phyloP scores from a whole-genome alignment of 2,888 invertebrate genomes.

The Drosophila meridiana region DNA sequence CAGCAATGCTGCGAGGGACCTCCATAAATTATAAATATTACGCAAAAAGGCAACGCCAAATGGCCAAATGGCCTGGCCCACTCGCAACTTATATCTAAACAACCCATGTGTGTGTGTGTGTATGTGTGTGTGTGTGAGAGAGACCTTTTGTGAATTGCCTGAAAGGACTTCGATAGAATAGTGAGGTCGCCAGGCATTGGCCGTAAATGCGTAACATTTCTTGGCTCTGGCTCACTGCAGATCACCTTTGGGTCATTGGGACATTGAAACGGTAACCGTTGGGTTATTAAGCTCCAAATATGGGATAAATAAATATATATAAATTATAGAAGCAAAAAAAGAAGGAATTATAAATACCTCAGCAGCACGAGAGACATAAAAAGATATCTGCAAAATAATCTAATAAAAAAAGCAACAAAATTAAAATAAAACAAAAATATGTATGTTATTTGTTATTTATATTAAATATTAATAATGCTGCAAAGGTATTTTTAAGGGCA shows the following conservation, averaged over 20 bases:
- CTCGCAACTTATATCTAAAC: conserved; percentile 51
- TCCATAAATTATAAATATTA: conserved; percentile 71
- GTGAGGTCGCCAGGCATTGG: conserved; percentile 47
- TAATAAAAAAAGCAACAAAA: background rate
- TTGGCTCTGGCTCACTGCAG: conserved; percentile 17
- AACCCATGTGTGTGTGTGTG: conserved; percentile 17
- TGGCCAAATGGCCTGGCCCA: conserved; percentile 32
- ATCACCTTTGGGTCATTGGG: conserved; percentile 36
- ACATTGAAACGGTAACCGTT: conserved; percentile 5
- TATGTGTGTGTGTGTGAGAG: background rate
- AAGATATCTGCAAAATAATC: background rate
- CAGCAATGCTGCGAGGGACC: conserved; percentile 40
- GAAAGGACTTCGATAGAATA: conserved; percentile 62
- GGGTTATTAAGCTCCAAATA: conserved; percentile 16
- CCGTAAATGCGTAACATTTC: conserved; percentile 18
- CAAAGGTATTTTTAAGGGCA: background rate
- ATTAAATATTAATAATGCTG: background rate
- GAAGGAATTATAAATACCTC: conserved; percentile 9
- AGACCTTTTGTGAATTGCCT: conserved; percentile 53
- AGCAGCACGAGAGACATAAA: background rate
- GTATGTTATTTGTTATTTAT: background rate
- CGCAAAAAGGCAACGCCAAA: conserved; percentile 57
- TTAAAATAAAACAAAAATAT: background rate
- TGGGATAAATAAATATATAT: conserved; percentile 2
- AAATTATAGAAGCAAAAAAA: background rate